Evolutionary conservation across 2,113 vertebrate genomes (phyloP).

Genomic region (Miniopterus natalensis): DNA sequence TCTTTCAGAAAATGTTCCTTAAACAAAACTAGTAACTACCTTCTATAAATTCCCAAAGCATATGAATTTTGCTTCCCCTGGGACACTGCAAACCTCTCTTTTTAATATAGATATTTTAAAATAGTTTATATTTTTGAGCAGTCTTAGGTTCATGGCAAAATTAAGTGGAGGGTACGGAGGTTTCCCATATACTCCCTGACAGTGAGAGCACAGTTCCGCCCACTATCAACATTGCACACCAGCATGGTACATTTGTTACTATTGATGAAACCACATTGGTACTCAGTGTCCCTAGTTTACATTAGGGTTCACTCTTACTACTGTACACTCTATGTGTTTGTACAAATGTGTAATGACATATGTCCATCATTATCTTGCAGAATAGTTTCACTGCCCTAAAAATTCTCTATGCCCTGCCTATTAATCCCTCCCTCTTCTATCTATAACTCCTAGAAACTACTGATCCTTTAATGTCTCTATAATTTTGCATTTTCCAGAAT

Average conservation of each 20-base stretch:
- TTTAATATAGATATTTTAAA: not conserved
- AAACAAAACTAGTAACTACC: not conserved
- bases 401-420: not conserved
- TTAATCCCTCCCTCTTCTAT: not conserved
- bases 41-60: slow-evolving; percentile 5
- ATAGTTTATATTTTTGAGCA: not conserved
- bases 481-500: too few relatives aligned
- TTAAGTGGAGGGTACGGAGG: too few relatives aligned
- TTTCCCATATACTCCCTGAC: too few relatives aligned
- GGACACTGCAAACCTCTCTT: not conserved
- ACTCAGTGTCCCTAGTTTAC: too few relatives aligned
- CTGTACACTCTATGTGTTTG: too few relatives aligned
- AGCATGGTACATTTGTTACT: too few relatives aligned
- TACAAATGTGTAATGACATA: not conserved
- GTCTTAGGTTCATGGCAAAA: too few relatives aligned
- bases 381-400: not conserved
- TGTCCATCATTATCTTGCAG: not conserved
- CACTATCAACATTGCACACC: too few relatives aligned
- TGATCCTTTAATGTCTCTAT: not conserved
- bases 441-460: not conserved
- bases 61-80: not conserved
- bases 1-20: not conserved
- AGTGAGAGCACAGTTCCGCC: too few relatives aligned
- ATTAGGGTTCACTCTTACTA: too few relatives aligned
- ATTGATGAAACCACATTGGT: too few relatives aligned